Evolutionary conservation across 1,140 invertebrate species (phyloP).

Genomic region (Dufourea novaeangliae): DNA sequence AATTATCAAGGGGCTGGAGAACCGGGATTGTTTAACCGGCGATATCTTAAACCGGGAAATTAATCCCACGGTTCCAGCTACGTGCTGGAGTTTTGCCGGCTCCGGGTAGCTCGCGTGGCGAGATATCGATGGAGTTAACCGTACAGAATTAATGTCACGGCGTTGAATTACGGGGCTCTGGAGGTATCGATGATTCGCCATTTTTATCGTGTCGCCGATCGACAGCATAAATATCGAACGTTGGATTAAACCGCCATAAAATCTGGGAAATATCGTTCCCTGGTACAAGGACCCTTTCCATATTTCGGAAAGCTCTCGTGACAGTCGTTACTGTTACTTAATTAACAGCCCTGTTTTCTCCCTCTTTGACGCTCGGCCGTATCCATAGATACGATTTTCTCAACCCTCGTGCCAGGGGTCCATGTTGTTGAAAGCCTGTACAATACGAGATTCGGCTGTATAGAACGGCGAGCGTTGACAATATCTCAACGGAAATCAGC

Average conservation of each 20-base stretch:
- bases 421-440: not conserved
- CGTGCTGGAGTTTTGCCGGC: no score
- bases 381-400: not conserved
- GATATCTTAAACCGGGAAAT: constrained; percentile 1
- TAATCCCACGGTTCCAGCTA: not conserved
- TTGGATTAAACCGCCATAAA: not conserved
- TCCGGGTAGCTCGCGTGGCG: not conserved
- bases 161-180: not conserved
- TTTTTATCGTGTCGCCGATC: not conserved
- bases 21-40: not conserved
- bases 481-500: constrained; percentile 41
- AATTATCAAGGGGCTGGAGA: not conserved
- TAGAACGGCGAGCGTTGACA: constrained; percentile 1
- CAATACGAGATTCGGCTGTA: not conserved
- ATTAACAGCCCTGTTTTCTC: not conserved
- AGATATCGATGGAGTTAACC: constrained; percentile 4
- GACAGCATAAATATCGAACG: constrained; percentile 6
- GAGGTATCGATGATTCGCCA: not conserved
- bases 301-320: not conserved
- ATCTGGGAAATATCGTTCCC: not conserved
- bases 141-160: not conserved
- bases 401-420: no score
- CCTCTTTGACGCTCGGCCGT: not conserved
- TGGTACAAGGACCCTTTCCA: not conserved
- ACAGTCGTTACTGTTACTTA: constrained; percentile 1